These are phyloP conservation scores for Drosophila setosimentum DNA, from an alignment of 2,888 invertebrate species.

Conservation along the genomic window DNA sequence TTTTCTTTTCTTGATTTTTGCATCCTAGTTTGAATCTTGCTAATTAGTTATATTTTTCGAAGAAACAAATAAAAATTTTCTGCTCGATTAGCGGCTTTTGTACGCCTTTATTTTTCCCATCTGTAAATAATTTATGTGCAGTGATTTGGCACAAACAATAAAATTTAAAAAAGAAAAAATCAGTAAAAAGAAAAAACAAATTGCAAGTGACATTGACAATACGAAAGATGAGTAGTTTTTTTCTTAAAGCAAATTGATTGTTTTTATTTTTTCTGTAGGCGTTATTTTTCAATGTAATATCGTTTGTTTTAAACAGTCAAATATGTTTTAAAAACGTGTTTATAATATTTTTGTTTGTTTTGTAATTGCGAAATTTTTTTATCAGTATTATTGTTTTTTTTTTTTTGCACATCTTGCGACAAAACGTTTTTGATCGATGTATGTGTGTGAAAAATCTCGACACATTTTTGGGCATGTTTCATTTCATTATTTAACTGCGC, in stretches of 20 bases:
- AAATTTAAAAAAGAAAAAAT: slow-evolving; percentile 5
- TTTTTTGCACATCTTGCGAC: slow-evolving; percentile 49
- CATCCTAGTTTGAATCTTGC: slow-evolving; percentile 24
- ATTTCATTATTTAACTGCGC: slow-evolving; percentile 54
- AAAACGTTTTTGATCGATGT: not conserved
- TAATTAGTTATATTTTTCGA: slow-evolving; percentile 28
- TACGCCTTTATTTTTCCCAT: slow-evolving; percentile 37
- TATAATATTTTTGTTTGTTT: slow-evolving; percentile 14
- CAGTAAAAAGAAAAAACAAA: slow-evolving; percentile 32
- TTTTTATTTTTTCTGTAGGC: slow-evolving; percentile 36
- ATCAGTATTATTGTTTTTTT: not conserved
- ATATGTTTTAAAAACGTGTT: slow-evolving; percentile 41
- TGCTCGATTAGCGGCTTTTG: slow-evolving; percentile 25
- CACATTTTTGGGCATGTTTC: slow-evolving; percentile 52
- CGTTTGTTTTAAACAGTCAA: slow-evolving; percentile 47
- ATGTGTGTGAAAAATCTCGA: slow-evolving; percentile 40
- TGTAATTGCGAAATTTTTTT: slow-evolving; percentile 42
- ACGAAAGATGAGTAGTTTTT: slow-evolving; percentile 45
- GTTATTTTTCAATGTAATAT: slow-evolving; percentile 44
- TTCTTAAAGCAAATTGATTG: slow-evolving; percentile 39
- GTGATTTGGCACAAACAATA: slow-evolving; percentile 49
- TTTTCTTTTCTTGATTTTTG: slow-evolving; percentile 2
- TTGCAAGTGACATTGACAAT: slow-evolving; percentile 56
- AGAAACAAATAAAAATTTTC: slow-evolving; percentile 37
- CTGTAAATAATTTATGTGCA: slow-evolving; percentile 51